phyloP scores from a whole-genome alignment of 2,113 vertebrate species.

The Sprattus sprattus region DNA sequence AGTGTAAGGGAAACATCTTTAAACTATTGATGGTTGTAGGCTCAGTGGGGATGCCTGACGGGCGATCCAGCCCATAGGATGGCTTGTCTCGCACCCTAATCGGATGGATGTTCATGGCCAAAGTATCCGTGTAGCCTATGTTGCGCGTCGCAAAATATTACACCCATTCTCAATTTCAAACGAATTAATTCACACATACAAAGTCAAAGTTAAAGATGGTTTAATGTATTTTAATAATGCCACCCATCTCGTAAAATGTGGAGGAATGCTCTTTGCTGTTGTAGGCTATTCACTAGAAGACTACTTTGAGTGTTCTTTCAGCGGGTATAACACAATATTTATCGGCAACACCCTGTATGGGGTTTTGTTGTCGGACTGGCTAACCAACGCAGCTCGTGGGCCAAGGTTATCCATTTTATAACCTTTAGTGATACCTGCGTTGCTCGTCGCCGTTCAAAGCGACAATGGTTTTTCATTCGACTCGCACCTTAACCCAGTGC shows the following conservation, averaged over 20 bases:
- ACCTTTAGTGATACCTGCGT: neutral
- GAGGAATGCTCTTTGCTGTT: slow-evolving; percentile 14
- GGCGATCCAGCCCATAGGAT: neutral
- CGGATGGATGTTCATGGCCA: neutral
- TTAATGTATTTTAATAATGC: neutral
- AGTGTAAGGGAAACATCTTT: neutral
- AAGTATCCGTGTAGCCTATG: neutral
- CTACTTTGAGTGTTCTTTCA: slow-evolving; percentile 23
- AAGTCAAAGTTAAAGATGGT: neutral
- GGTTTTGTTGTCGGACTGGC: neutral
- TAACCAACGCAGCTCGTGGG: neutral
- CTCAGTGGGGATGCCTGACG: neutral
- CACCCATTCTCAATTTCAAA: neutral
- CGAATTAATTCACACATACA: too few relatives aligned
- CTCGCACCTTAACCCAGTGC: neutral
- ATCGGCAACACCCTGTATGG: slow-evolving; percentile 39
- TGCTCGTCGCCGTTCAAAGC: neutral
- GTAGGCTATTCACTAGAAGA: neutral
- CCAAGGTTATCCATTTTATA: neutral
- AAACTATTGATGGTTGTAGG: neutral
- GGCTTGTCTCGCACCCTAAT: neutral
- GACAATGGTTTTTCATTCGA: neutral
- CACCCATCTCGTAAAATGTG: neutral
- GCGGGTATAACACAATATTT: slow-evolving; percentile 9
- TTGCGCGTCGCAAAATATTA: neutral